Conservation (phyloP, 2,113 vertebrate species). For the Gobio gobio region DNA sequence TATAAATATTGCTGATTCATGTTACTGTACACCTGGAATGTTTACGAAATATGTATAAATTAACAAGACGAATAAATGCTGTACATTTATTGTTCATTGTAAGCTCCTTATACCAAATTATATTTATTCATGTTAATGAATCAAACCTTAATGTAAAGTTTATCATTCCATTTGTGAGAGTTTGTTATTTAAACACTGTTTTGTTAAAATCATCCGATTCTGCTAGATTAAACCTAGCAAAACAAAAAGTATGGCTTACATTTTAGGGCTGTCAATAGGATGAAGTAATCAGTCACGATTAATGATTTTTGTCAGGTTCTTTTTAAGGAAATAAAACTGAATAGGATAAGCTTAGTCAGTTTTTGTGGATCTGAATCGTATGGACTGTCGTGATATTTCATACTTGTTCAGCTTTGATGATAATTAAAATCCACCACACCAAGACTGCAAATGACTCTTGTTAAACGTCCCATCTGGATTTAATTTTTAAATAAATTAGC, state of each 20-base stretch:
- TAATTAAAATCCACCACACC: background rate
- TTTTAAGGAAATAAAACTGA: background rate
- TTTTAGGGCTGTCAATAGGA: background rate
- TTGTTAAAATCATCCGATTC: background rate
- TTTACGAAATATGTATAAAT: background rate
- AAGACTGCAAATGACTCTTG: constrained; percentile 18
- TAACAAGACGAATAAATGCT: background rate
- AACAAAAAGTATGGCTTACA: background rate
- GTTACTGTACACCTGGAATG: background rate
- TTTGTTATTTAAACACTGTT: background rate
- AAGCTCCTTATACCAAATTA: background rate
- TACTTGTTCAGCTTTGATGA: background rate
- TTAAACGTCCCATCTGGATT: constrained; percentile 20
- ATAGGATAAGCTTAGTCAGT: background rate
- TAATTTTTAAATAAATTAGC: constrained; percentile 1
- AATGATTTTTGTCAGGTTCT: background rate
- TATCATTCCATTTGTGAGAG: background rate
- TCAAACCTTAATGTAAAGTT: background rate
- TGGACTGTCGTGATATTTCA: background rate
- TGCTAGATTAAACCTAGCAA: background rate
- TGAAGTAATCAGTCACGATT: background rate
- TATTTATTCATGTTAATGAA: background rate
- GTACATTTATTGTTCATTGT: background rate
- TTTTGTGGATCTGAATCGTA: background rate
- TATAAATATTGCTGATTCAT: background rate